Base-by-base conservation (phyloP, 2,888 invertebrate genomes). In the Tyria jacobaeae region DNA sequence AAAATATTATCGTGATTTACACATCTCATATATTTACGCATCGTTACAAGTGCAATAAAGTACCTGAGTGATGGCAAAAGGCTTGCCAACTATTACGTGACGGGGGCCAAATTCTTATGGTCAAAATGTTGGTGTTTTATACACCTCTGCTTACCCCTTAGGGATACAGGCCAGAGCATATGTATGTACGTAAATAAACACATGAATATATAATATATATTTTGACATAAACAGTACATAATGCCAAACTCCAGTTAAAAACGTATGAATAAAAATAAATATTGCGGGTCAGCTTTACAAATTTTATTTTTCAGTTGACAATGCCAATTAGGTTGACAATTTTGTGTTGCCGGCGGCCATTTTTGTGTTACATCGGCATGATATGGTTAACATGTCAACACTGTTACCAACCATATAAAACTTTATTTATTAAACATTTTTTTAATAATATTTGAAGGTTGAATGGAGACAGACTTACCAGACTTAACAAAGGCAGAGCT, bases 251-350 rank as follows among this genome's bases (percentile, higher is more conserved):
- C 14, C 6, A 27, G 39, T 12, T 39, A 27, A 31, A 48, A 10
- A 17, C 35, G 14, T 50, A 57, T 70, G 44, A 60, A 58, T 31
- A 51, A 6, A 61, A 61, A 65, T 64, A 41, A 0, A 57, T 62
- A 49, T 55, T 62, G 14, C 27, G 35, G 34, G 31, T 25, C 44
- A 27, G 24, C 50, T 51, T 63, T 59, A 47, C 39, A 25, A 60
- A 65, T 61, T 58, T 48, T 25, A 51, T 67, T 60, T 72, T 59
- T 56, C n/a, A 60, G 62, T 37, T 17, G 21, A 31, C 27, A 69
- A 56, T 58, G 17, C 24, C 34, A 69, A 56, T 58, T 52, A 57
- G 48, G 14, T 62, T 27, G 50, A 27, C 27, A 55, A 37, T 63
- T 52, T 52, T 51, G 31, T 52, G 39, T 59, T 44, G 15, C 59